phyloP scores from a whole-genome alignment of 2,113 vertebrate genomes.

The Archilochus colubris region DNA sequence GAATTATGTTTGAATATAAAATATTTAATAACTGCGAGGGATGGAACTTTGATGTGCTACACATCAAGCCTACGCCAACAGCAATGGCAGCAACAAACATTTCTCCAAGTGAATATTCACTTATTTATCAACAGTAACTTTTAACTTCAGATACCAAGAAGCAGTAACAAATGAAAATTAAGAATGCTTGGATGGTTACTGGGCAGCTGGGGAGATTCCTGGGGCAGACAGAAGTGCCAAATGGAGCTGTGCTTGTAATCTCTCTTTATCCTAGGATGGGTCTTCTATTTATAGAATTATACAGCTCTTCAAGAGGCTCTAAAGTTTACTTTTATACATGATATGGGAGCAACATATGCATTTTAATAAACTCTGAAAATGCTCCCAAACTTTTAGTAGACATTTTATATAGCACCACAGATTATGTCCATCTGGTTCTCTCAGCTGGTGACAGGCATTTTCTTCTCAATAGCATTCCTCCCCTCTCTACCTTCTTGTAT shows the following conservation, averaged over 20 bases:
- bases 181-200: neutral
- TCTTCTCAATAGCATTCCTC: neutral
- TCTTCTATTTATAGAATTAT: conserved; percentile 47
- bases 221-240: conserved; percentile 2
- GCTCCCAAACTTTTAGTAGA: neutral
- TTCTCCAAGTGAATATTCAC: neutral
- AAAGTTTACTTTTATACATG: neutral
- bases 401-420: neutral
- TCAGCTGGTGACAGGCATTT: neutral
- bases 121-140: neutral
- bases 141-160: conserved; percentile 1
- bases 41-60: neutral
- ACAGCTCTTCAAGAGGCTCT: neutral
- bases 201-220: conserved; percentile 51
- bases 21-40: neutral
- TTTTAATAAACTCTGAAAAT: conserved; percentile 5
- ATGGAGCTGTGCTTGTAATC: conserved; percentile 9
- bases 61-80: neutral
- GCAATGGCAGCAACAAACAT: neutral
- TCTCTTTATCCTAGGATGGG: conserved; percentile 7
- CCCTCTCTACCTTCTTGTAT: neutral
- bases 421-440: conserved; percentile 16
- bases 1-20: conserved; percentile 8
- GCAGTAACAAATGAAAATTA: conserved; percentile 28
- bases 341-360: neutral